phyloP scores from a whole-genome alignment of 2,113 vertebrate genomes.

The Tenrec ecaudatus region DNA sequence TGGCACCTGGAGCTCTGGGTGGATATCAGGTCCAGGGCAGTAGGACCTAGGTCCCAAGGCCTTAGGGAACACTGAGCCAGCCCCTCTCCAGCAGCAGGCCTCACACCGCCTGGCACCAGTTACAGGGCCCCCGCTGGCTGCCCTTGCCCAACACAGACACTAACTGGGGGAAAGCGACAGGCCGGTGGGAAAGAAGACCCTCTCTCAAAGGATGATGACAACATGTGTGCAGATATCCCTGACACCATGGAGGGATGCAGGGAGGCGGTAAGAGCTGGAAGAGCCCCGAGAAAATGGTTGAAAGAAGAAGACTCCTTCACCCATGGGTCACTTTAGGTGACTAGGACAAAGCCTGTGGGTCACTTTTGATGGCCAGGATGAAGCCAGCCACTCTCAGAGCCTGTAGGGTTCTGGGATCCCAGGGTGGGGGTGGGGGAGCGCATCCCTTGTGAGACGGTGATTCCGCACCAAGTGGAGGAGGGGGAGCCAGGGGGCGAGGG shows the following conservation, averaged over 20 bases:
- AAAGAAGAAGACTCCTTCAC: not conserved
- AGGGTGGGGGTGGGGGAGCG: no score
- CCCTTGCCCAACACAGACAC: no score
- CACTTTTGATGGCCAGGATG: not conserved
- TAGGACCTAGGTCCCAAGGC: not conserved
- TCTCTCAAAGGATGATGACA: not conserved
- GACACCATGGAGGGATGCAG: no score
- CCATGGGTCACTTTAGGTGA: not conserved
- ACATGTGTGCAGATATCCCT: not conserved
- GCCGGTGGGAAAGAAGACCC: not conserved
- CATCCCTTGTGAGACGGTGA: not conserved
- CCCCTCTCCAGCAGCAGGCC: no score
- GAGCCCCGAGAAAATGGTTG: no score
- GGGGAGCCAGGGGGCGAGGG: no score
- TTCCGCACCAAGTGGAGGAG: not conserved
- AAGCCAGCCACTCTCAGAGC: not conserved
- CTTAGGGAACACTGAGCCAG: no score
- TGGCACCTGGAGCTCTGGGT: not conserved
- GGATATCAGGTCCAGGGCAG: not conserved
- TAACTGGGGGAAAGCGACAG: not conserved
- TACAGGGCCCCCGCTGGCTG: not conserved
- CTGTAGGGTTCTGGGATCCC: no score
- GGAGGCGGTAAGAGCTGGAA: no score
- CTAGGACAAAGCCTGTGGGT: not conserved
- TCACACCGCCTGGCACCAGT: no score